Evolutionary conservation across 2,797 vertebrate genomes (phyloP).

Genomic region (Coregonus suidteri): DNA sequence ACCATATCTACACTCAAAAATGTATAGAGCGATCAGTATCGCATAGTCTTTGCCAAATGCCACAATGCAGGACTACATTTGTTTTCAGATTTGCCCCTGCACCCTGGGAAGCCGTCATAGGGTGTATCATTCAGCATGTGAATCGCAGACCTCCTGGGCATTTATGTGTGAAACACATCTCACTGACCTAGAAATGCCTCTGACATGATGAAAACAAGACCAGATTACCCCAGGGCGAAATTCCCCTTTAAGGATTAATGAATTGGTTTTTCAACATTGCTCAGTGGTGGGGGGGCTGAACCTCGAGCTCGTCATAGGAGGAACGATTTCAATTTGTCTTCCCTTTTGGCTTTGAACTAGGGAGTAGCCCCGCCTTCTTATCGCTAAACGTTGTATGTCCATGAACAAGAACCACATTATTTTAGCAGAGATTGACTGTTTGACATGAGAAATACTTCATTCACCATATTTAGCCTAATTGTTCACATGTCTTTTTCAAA

Average conservation of each 20-base stretch:
- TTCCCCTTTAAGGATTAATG: slow-evolving; percentile 20
- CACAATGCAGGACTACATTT: too few species aligned
- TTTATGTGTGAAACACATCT: too few species aligned
- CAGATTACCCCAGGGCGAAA: too few species aligned
- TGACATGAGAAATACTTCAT: not conserved
- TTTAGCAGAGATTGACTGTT: not conserved
- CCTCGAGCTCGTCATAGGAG: slow-evolving; percentile 47
- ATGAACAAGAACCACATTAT: not conserved
- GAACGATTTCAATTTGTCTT: slow-evolving; percentile 42
- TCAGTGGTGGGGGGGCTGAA: slow-evolving; percentile 28
- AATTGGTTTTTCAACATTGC: slow-evolving; percentile 30
- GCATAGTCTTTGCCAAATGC: too few species aligned
- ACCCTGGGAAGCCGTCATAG: too few species aligned
- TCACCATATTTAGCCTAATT: not conserved
- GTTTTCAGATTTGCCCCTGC: too few species aligned
- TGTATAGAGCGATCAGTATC: too few species aligned
- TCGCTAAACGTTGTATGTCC: not conserved
- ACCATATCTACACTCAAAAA: too few species aligned
- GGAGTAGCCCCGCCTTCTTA: not conserved
- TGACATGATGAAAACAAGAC: too few species aligned
- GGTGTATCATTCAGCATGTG: too few species aligned
- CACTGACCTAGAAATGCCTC: too few species aligned
- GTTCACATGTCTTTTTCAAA: slow-evolving; percentile 1
- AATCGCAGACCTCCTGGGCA: too few species aligned
- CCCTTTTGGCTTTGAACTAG: slow-evolving; percentile 10